Percentiles rank a stretch among this genome's conserved stretches.
These are phyloP conservation scores for Steromphala cineraria DNA, from an alignment of 2,888 invertebrate genomes.

Conservation along the genomic window DNA sequence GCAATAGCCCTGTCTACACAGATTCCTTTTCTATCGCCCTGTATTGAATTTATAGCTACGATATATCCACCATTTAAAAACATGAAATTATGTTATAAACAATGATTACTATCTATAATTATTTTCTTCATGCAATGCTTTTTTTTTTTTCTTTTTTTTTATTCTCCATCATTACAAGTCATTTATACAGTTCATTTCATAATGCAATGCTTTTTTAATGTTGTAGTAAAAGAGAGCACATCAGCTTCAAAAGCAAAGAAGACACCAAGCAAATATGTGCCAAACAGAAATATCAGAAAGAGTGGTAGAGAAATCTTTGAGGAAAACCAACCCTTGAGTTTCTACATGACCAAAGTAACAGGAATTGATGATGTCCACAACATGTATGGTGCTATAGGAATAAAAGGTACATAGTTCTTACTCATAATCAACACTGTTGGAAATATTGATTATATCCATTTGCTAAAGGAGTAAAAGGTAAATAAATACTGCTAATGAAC, in stretches of 20 bases:
- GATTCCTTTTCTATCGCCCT: too few relatives aligned
- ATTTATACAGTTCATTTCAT: neutral
- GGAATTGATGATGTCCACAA: slow-evolving; percentile 70
- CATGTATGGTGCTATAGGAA: slow-evolving; percentile 57
- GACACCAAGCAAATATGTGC: neutral
- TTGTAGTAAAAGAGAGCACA: neutral
- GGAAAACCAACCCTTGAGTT: slow-evolving; percentile 62
- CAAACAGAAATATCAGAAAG: slow-evolving; percentile 26
- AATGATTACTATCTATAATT: neutral
- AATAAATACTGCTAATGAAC: too few relatives aligned
- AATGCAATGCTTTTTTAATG: neutral
- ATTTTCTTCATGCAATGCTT: neutral
- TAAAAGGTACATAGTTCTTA: slow-evolving; percentile 61
- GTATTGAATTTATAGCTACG: too few relatives aligned
- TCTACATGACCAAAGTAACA: slow-evolving; percentile 71
- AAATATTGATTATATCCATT: too few relatives aligned
- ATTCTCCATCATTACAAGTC: too few relatives aligned
- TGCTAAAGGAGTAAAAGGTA: too few relatives aligned
- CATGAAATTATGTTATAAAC: neutral
- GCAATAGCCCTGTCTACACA: too few relatives aligned
- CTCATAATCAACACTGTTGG: too few relatives aligned
- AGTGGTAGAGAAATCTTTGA: slow-evolving; percentile 35
- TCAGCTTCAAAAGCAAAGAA: neutral
- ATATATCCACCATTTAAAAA: too few relatives aligned
- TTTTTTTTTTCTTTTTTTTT: too few relatives aligned